phyloP scores from a whole-genome alignment of 2,113 vertebrate genomes.

The Gymnobelideus leadbeateri region DNA sequence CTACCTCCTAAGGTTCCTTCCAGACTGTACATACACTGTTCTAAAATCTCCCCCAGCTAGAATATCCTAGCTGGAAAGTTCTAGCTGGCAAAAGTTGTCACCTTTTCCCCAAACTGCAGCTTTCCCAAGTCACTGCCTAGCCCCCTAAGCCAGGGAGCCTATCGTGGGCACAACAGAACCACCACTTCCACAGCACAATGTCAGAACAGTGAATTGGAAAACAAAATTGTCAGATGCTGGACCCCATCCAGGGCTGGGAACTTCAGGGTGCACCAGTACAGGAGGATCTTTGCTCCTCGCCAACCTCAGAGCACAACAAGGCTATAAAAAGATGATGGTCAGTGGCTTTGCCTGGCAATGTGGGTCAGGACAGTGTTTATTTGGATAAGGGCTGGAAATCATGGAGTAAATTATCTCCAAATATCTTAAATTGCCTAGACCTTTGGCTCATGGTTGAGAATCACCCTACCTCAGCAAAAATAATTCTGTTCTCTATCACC shows the following conservation, averaged over 20 bases:
- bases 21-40: neutral
- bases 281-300: neutral
- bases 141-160: neutral
- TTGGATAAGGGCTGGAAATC: neutral
- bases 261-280: neutral
- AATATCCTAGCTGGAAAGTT: neutral
- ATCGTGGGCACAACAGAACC: neutral
- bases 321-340: fast-evolving
- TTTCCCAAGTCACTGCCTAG: neutral
- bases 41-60: neutral
- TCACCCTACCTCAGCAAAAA: constrained; percentile 49
- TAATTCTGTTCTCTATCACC: constrained; percentile 55
- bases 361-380: neutral
- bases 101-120: neutral
- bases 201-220: neutral
- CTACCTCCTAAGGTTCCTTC: neutral
- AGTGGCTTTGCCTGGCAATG: neutral
- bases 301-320: neutral
- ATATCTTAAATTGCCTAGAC: constrained; percentile 42
- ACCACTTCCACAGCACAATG: neutral
- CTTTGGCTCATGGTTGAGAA: constrained; percentile 2
- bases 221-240: neutral
- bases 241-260: neutral
- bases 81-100: neutral
- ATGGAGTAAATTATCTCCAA: constrained; percentile 41